phyloP scores from a whole-genome alignment of 2,888 invertebrate genomes.

The Euplexia lucipara region DNA sequence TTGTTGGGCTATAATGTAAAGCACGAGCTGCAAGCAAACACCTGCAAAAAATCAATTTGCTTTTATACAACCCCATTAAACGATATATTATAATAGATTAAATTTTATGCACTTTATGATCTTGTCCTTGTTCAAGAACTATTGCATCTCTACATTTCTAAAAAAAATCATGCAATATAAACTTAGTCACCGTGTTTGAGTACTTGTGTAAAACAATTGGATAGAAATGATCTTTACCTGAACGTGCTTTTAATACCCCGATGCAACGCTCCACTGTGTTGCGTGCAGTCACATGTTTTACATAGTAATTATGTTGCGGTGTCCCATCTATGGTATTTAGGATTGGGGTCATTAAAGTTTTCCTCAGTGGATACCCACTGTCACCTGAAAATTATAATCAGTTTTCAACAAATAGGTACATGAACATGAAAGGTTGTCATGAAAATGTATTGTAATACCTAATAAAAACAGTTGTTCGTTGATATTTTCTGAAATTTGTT shows the following conservation, averaged over 20 bases:
- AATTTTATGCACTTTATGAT: neutral
- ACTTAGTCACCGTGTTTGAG: neutral
- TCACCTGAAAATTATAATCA: conserved; percentile 7
- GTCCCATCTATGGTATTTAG: conserved; percentile 43
- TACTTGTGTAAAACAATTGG: conserved; percentile 5
- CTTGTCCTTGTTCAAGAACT: conserved; percentile 1
- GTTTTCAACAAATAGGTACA: neutral
- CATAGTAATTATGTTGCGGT: conserved; percentile 31
- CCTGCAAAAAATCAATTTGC: conserved; percentile 19
- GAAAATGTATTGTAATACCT: no score
- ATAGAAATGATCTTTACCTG: conserved; percentile 15
- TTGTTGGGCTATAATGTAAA: conserved; percentile 23
- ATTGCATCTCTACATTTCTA: neutral
- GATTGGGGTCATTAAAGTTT: conserved; percentile 45
- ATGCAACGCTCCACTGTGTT: no score
- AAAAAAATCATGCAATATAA: no score
- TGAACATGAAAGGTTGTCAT: neutral
- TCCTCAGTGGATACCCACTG: conserved; percentile 35
- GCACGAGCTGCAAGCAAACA: conserved; percentile 25
- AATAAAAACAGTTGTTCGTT: conserved; percentile 4
- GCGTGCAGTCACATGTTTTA: conserved; percentile 36
- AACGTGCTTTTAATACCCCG: conserved; percentile 47
- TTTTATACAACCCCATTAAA: conserved; percentile 6
- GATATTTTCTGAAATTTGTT: conserved; percentile 1
- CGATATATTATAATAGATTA: neutral